phyloP scores from a whole-genome alignment of 1,140 invertebrate species.

The Stegodyphus dumicola region DNA sequence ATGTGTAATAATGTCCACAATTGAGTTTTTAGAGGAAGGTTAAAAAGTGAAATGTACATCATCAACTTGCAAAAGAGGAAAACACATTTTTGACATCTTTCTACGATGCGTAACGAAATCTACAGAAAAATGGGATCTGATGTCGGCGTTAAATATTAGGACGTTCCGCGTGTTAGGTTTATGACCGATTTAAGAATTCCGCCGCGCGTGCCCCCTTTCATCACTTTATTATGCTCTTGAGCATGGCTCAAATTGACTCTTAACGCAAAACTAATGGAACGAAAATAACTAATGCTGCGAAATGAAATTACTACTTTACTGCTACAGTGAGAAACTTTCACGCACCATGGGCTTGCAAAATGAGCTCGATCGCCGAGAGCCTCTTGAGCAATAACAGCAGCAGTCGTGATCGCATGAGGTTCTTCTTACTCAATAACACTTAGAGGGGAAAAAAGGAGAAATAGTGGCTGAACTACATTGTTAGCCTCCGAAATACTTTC shows the following conservation, averaged over 20 bases:
- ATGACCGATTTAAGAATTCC: conserved; percentile 45
- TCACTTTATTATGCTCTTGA: conserved; percentile 52
- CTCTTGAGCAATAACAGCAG: conserved; percentile 14
- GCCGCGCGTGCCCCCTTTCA: conserved; percentile 1
- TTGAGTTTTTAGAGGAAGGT: no score
- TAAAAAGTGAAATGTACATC: no score
- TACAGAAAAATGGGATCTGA: neutral
- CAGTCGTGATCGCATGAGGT: neutral
- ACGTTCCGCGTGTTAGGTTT: conserved; percentile 50
- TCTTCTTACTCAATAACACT: conserved; percentile 28
- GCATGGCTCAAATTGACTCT: conserved; percentile 44
- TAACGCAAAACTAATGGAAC: conserved; percentile 55
- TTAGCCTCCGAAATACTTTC: conserved; percentile 32
- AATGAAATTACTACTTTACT: conserved; percentile 45
- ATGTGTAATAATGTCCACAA: no score
- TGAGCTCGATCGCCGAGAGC: conserved; percentile 13
- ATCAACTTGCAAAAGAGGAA: neutral
- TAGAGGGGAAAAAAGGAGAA: conserved; percentile 1
- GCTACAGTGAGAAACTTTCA: conserved; percentile 12
- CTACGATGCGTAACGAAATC: neutral
- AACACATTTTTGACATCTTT: neutral
- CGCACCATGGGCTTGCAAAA: conserved; percentile 41
- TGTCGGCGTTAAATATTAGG: conserved; percentile 48
- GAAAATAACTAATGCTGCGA: conserved; percentile 52
- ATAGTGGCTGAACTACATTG: conserved; percentile 7